These are phyloP conservation scores for Andrena marginata DNA, from an alignment of 2,888 invertebrate genomes.

Conservation along the genomic window DNA sequence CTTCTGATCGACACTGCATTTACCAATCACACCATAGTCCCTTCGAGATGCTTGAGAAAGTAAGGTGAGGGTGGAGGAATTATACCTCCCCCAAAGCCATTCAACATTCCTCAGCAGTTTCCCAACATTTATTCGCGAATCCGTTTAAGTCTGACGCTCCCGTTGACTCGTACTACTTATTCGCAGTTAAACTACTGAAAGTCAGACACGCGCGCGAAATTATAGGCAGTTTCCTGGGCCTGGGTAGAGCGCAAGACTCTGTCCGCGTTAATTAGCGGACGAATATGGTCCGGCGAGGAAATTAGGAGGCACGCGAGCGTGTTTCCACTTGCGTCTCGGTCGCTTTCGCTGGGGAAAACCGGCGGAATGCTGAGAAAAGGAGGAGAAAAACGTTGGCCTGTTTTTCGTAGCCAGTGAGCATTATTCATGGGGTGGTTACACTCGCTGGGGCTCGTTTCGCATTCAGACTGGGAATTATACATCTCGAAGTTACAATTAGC, in stretches of 20 bases:
- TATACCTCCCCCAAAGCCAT: too few species aligned
- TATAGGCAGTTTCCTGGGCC: neutral
- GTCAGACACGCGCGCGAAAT: neutral
- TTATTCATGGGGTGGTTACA: conserved; percentile 38
- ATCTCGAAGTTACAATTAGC: conserved; percentile 41
- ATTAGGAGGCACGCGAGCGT: neutral
- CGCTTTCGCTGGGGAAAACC: conserved; percentile 6
- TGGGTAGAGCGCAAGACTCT: neutral
- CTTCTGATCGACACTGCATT: too few species aligned
- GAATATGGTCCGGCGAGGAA: neutral
- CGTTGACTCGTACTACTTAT: too few species aligned
- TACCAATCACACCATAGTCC: too few species aligned
- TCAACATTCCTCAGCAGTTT: too few species aligned
- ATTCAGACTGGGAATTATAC: conserved; percentile 37
- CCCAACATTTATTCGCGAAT: too few species aligned
- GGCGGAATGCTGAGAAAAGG: neutral
- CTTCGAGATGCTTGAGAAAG: too few species aligned
- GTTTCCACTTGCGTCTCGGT: neutral
- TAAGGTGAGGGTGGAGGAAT: too few species aligned
- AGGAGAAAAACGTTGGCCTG: neutral
- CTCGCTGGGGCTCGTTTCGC: conserved; percentile 21
- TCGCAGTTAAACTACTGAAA: neutral
- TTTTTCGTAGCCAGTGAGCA: conserved; percentile 16
- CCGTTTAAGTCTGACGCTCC: too few species aligned
- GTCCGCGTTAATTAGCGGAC: conserved; percentile 6